phyloP scores from a whole-genome alignment of 2,797 vertebrate species.

The Karalla daura region DNA sequence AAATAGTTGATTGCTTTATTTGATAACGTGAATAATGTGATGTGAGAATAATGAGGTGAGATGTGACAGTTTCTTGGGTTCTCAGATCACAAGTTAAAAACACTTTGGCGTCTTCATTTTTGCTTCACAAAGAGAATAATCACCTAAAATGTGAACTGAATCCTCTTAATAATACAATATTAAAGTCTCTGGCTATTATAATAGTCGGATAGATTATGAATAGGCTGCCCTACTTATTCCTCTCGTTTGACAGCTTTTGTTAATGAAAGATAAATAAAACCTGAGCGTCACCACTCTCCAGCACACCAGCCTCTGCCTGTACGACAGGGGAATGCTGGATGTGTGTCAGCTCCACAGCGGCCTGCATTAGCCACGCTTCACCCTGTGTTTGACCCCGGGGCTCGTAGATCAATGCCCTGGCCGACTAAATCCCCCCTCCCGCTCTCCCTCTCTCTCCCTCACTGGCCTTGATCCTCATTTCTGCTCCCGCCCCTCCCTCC shows the following conservation, averaged over 20 bases:
- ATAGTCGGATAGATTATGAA: neutral
- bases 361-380: constrained; percentile 17
- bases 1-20: too few relatives aligned
- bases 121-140: neutral
- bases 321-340: constrained; percentile 6
- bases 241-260: neutral
- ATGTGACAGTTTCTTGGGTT: neutral
- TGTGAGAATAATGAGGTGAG: neutral
- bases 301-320: neutral
- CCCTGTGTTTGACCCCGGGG: constrained; percentile 49
- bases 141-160: neutral
- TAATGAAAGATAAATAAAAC: neutral
- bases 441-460: neutral
- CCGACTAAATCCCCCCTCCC: constrained; percentile 26
- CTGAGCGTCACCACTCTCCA: neutral
- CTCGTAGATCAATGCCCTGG: constrained; percentile 44
- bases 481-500: neutral
- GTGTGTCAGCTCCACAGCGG: constrained; percentile 31
- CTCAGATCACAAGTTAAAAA: too few relatives aligned
- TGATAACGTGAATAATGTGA: too few relatives aligned
- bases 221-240: neutral
- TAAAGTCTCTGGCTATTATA: neutral
- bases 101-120: neutral
- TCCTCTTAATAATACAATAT: neutral
- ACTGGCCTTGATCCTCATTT: constrained; percentile 50